Base-by-base conservation (phyloP, 2,113 vertebrate genomes). In the Prunella himalayana region DNA sequence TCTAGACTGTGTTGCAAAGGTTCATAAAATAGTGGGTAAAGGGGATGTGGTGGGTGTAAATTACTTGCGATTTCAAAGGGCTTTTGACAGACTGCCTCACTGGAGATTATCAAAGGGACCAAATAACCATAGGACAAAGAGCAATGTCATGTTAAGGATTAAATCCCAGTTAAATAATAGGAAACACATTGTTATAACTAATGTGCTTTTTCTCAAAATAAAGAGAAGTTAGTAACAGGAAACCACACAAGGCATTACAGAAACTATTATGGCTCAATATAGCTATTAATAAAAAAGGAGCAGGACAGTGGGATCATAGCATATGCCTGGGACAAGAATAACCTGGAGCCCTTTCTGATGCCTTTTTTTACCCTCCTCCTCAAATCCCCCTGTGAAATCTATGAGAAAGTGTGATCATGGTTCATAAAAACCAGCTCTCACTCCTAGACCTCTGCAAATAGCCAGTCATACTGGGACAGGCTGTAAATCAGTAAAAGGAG, bases 51-150 rank as follows among this genome's bases (percentile, higher is more conserved):
- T 90, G 91, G 57, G 71, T 93, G 57, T 79, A 94, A 96, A 96
- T 94, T 89, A 90, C 57, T 89, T 69, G 75, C 53, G 84, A 8
- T 96, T 95, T 91, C 95, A 92, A 94, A 88, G 66, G 28, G 61
- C 7, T 92, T 97, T 88, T 82, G 61, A 88, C 75, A 92, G 93
- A 45, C 33, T 86, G 25, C 56, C 50, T 92, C 22, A 20, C 85
- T 81, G 79, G 64, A 95, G 64, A 88, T 82, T 90, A 86, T 92
- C 82, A 94, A 89, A 93, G 49, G 60, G 77, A 96, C 83, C 50
- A 96, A 92, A 96, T 83, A 96, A 82, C 41, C 30, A 39, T 15
- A 82, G 44, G 39, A 85, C 83, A 79, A 95, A 86, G 28, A 92
- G 28, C 35, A 91, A 79, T 61, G 39, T 70, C 21, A 2, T 44